phyloP scores from a whole-genome alignment of 2,797 vertebrate genomes.

The Ambastaia sidthimunki region DNA sequence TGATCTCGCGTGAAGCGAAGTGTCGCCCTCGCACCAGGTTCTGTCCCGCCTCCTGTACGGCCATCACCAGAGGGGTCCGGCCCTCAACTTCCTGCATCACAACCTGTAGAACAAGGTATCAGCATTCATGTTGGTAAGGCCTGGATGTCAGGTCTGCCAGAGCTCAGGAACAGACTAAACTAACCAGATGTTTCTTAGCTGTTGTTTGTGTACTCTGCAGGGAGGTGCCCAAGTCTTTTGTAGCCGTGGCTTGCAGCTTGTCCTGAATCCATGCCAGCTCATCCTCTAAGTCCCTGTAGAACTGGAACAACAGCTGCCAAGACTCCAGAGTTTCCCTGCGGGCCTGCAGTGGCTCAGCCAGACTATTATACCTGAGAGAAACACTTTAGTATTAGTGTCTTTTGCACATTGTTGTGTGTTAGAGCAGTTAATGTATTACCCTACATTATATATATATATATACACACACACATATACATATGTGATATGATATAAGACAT shows the following conservation, averaged over 20 bases:
- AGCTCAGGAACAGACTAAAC: not conserved
- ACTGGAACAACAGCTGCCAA: conserved; percentile 81
- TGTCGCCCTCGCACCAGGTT: conserved; percentile 82
- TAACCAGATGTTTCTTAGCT: conserved; percentile 86
- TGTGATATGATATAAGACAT: too few relatives aligned
- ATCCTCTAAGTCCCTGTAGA: conserved; percentile 84
- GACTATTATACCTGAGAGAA: conserved; percentile 78
- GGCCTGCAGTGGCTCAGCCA: conserved; percentile 77
- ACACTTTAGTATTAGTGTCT: not conserved
- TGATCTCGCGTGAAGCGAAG: conserved; percentile 79
- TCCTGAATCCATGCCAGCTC: conserved; percentile 85
- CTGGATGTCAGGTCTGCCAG: too few relatives aligned
- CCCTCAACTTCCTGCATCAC: conserved; percentile 82
- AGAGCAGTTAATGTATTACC: not conserved
- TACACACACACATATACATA: too few relatives aligned
- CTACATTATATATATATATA: too few relatives aligned
- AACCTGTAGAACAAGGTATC: conserved; percentile 70
- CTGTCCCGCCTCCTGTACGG: conserved; percentile 80
- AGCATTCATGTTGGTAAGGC: not conserved
- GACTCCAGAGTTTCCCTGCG: conserved; percentile 80
- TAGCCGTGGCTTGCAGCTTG: conserved; percentile 73
- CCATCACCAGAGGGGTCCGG: conserved; percentile 77
- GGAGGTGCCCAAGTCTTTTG: conserved; percentile 80
- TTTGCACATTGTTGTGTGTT: not conserved
- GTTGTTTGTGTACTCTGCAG: conserved; percentile 74